phyloP scores from a whole-genome alignment of 2,888 invertebrate species.

The Nephrotoma appendiculata region DNA sequence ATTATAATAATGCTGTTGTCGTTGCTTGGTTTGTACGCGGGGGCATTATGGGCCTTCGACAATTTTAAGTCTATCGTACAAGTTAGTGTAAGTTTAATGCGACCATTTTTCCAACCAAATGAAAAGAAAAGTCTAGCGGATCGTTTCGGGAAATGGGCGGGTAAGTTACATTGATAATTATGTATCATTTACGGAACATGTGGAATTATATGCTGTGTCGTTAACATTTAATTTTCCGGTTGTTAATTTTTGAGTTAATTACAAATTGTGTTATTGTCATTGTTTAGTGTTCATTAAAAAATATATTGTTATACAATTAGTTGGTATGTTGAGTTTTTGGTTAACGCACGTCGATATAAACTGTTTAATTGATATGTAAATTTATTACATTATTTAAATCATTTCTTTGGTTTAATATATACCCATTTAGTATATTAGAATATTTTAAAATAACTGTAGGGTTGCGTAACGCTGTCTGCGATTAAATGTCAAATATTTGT shows the following conservation, averaged over 20 bases:
- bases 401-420: too few species aligned
- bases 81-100: constrained; percentile 42
- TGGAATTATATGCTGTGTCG: neutral
- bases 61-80: constrained; percentile 46
- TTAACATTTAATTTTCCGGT: neutral
- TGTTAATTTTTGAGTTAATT: neutral
- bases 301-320: neutral
- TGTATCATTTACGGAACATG: constrained; percentile 14
- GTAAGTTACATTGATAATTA: constrained; percentile 37
- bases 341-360: neutral
- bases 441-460: too few species aligned
- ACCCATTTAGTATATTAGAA: too few species aligned
- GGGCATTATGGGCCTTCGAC: constrained; percentile 38
- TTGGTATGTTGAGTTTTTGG: neutral
- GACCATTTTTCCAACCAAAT: constrained; percentile 49
- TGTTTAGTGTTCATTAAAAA: neutral
- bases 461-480: too few species aligned
- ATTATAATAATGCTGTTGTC: constrained; percentile 26
- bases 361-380: too few species aligned
- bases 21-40: constrained; percentile 35
- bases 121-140: constrained; percentile 43
- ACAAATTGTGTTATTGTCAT: neutral
- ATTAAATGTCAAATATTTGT: too few species aligned
- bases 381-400: too few species aligned
- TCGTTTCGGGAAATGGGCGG: constrained; percentile 76